Evolutionary conservation across 2,888 invertebrate species (phyloP).

Genomic region (Scrobipalpa atriplicella): DNA sequence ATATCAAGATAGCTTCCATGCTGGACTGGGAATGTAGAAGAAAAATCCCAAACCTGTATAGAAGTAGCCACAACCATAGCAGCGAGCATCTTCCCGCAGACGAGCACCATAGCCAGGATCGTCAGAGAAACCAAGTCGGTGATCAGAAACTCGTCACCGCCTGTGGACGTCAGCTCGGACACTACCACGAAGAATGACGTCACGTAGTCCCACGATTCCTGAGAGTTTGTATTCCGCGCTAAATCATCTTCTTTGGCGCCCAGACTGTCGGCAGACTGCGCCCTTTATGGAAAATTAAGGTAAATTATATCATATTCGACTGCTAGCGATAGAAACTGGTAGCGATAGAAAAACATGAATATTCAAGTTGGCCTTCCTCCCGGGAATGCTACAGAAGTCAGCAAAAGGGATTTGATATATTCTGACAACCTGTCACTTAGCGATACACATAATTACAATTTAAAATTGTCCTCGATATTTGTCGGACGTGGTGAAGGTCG

Average conservation of each 20-base stretch:
- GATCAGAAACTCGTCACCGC: slow-evolving; percentile 66
- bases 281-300: background rate
- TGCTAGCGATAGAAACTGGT: too few species aligned
- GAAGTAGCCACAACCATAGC: slow-evolving; percentile 66
- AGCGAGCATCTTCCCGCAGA: slow-evolving; percentile 71
- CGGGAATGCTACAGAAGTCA: too few species aligned
- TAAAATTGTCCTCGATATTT: too few species aligned
- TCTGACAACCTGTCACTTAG: too few species aligned
- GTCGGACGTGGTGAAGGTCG: too few species aligned
- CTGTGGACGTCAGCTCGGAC: slow-evolving; percentile 61
- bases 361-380: too few species aligned
- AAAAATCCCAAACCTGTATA: slow-evolving; percentile 49
- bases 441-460: too few species aligned
- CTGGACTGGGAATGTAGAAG: too few species aligned
- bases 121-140: slow-evolving; percentile 50
- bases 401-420: too few species aligned
- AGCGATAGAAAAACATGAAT: too few species aligned
- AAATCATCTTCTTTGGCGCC: slow-evolving; percentile 50
- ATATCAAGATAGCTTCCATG: too few species aligned
- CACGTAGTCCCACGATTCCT: slow-evolving; percentile 65
- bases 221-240: slow-evolving; percentile 36
- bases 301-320: background rate
- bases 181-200: slow-evolving; percentile 69
- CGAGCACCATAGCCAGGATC: slow-evolving; percentile 57
- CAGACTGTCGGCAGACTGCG: background rate